A percentile compares a stretch with the other conserved stretches of the same genome.
Conservation (phyloP, 2,797 vertebrate species). For the Fundulus diaphanus region DNA sequence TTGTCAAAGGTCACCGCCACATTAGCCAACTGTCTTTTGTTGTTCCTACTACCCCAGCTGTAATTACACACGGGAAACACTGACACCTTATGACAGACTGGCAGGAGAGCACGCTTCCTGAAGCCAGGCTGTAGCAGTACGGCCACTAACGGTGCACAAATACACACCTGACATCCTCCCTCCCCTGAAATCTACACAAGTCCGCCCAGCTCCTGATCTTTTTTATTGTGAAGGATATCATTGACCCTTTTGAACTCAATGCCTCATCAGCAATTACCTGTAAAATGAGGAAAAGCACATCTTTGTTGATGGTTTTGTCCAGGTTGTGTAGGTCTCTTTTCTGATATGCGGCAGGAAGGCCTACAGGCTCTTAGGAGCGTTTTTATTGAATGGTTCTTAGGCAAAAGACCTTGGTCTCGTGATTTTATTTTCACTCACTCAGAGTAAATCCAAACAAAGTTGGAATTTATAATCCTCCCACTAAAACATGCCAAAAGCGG, state of each 20-base stretch:
- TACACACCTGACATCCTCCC: conserved; percentile 26
- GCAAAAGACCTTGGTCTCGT: conserved; percentile 49
- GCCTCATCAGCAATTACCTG: neutral
- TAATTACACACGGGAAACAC: conserved; percentile 35
- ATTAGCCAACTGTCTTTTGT: conserved; percentile 42
- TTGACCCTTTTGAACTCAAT: conserved; percentile 1
- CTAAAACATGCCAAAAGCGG: conserved; percentile 20
- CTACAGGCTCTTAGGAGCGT: conserved; percentile 32
- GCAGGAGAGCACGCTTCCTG: conserved; percentile 18
- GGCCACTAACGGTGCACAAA: conserved; percentile 25
- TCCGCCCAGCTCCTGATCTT: neutral
- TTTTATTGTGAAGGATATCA: conserved; percentile 15
- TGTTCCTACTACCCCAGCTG: conserved; percentile 33
- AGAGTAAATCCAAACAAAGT: conserved; percentile 46
- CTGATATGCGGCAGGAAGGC: neutral
- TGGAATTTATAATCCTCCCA: conserved; percentile 31
- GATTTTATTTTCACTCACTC: conserved; percentile 57
- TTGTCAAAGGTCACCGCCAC: conserved; percentile 46
- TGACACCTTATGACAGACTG: conserved; percentile 25
- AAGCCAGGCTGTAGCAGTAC: conserved; percentile 29
- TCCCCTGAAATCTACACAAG: conserved; percentile 34
- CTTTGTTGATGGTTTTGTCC: conserved; percentile 5
- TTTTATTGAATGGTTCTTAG: conserved; percentile 55
- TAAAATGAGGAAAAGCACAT: conserved; percentile 14
- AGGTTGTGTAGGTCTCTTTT: conserved; percentile 5